Percentiles rank a stretch among this genome's conserved stretches.
Evolutionary conservation across 1,140 invertebrate species (phyloP).

Genomic region (Drosophila virilis): DNA sequence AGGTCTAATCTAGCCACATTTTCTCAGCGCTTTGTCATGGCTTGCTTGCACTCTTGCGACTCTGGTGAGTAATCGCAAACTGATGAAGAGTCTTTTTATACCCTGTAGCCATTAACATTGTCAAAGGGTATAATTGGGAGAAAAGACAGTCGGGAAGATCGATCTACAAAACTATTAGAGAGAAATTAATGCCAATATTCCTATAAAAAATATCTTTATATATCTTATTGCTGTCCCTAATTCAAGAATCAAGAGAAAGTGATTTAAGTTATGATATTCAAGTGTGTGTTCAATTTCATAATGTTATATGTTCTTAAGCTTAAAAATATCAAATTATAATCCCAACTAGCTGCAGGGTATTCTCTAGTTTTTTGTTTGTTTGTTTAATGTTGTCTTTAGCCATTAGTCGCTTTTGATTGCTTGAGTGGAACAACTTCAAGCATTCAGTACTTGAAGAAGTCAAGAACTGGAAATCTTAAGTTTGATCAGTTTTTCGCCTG

Average conservation of each 20-base stretch:
- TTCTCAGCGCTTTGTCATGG: constrained; percentile 63
- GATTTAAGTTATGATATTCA: too few relatives aligned
- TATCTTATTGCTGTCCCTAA: too few relatives aligned
- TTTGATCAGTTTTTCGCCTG: constrained; percentile 17
- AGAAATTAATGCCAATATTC: too few relatives aligned
- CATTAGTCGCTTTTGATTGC: constrained; percentile 31
- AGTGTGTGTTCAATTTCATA: too few relatives aligned
- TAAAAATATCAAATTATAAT: not conserved
- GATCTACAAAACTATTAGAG: too few relatives aligned
- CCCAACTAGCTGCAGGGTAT: constrained; percentile 3
- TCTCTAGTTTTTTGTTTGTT: not conserved
- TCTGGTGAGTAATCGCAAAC: constrained; percentile 67
- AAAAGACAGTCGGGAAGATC: too few relatives aligned
- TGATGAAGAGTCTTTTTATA: constrained; percentile 43
- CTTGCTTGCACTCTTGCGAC: constrained; percentile 40
- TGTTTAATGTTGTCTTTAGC: not conserved
- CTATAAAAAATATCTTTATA: too few relatives aligned
- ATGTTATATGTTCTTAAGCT: too few relatives aligned
- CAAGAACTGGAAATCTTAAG: constrained; percentile 55
- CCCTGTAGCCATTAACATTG: not conserved
- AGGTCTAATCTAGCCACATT: constrained; percentile 27
- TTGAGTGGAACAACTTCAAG: constrained; percentile 39
- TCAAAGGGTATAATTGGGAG: too few relatives aligned
- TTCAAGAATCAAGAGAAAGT: too few relatives aligned
- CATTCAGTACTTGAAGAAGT: constrained; percentile 50